These are phyloP conservation scores for Chalcosyrphus nemorum DNA, from an alignment of 2,888 invertebrate genomes.

Conservation along the genomic window DNA sequence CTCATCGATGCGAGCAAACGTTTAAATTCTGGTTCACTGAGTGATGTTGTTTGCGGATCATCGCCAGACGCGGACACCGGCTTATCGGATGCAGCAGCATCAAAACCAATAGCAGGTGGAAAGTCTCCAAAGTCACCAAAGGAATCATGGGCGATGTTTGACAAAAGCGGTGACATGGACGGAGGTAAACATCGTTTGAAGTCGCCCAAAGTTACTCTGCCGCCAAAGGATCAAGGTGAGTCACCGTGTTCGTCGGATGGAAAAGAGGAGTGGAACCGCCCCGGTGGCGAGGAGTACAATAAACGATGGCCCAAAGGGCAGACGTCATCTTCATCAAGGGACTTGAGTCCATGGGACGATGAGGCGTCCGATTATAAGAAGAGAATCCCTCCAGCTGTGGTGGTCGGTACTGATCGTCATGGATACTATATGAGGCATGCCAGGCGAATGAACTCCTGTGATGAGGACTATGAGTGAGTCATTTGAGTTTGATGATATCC, in stretches of 20 bases:
- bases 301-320: slow-evolving; percentile 84
- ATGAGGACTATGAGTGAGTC: slow-evolving; percentile 88
- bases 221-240: slow-evolving; percentile 82
- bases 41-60: slow-evolving; percentile 86
- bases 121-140: slow-evolving; percentile 76
- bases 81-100: slow-evolving; percentile 41
- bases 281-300: slow-evolving; percentile 74
- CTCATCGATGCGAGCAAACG: slow-evolving; percentile 80
- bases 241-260: slow-evolving; percentile 92
- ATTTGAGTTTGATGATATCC: slow-evolving; percentile 45
- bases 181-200: slow-evolving; percentile 69
- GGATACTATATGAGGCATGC: slow-evolving; percentile 83
- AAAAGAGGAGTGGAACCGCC: slow-evolving; percentile 84
- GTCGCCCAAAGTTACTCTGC: slow-evolving; percentile 41
- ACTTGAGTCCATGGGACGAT: slow-evolving; percentile 92
- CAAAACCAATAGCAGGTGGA: slow-evolving; percentile 52
- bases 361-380: slow-evolving; percentile 84
- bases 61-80: slow-evolving; percentile 84
- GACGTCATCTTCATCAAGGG: slow-evolving; percentile 88
- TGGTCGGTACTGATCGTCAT: slow-evolving; percentile 77
- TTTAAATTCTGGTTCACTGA: slow-evolving; percentile 85
- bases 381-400: slow-evolving; percentile 76
- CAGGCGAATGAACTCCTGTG: slow-evolving; percentile 85
- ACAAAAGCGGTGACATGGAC: slow-evolving; percentile 78
- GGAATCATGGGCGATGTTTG: slow-evolving; percentile 85